Evolutionary conservation across 2,797 vertebrate species (phyloP), one percentile per base, ranked within the genome.

Genomic region (Botia almorhae): DNA sequence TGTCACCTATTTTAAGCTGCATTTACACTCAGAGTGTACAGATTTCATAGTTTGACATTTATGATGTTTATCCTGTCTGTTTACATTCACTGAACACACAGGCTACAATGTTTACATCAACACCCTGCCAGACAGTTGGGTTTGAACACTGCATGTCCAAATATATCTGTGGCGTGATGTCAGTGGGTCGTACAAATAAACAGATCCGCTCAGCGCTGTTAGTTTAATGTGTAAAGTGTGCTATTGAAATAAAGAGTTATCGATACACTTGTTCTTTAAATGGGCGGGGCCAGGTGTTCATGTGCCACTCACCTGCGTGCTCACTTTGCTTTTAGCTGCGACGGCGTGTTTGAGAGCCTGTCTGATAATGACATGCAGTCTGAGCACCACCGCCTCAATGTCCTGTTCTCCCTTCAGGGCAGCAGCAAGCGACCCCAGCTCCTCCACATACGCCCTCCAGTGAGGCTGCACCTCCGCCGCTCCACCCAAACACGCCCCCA

Each of bases 321-420:
- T 93, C 86, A 99, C 90, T 83, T 93, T 97, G 64, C 88, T 93
- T 82, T 94, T 92, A 0, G 92, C 92, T 78, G 91, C 95, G 86
- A 96, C 92, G 19, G 93, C 93, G 0, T 97, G 93, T 61, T 92
- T 88, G 0, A 99, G 81, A 0, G 97, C 94, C 26, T 94, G 92
- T 11, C 92, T 95, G 88, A 98, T 93, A 33, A 94, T 87, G 0
- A 93, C 90, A 23, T 96, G 96, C 78, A 99, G 93, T 70, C 93
- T 90, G 2, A 98, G 94, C n/a, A 98, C 94, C 8, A 97, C 95
- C 0, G 94, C 93, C 88, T 99, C 97, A 91, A 98, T 94, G 91
- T 98, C 97, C 14, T 96, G 95, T 85, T 95, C 91, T 26, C 95
- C 95, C 0, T 91, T 94, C 96, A 99, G 98, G 91, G 93, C 93